Conservation (phyloP, 2,113 vertebrate genomes). For the Panthera leo region DNA sequence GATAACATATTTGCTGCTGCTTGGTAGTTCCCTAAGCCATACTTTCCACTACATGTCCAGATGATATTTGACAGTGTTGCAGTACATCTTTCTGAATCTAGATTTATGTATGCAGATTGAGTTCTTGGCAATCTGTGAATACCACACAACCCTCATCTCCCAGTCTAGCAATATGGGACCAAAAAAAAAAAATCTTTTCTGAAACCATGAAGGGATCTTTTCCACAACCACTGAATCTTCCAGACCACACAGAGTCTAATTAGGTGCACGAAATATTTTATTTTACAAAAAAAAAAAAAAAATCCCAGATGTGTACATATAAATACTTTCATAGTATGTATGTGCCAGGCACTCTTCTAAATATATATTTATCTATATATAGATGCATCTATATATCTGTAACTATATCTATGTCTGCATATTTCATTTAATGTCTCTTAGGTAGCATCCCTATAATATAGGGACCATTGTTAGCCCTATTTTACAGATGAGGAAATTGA, state of each 20-base stretch:
- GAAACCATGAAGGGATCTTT: not conserved
- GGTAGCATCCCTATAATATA: not conserved
- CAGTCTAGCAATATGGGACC: not conserved
- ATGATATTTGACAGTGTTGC: conserved; percentile 43
- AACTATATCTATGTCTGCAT: not conserved
- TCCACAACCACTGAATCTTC: not conserved
- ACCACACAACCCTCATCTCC: not conserved
- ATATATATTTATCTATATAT: not conserved
- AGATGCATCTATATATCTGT: not conserved
- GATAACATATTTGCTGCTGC: conserved; percentile 57
- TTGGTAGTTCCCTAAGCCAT: conserved; percentile 34
- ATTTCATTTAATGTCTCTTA: not conserved
- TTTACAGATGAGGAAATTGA: not conserved
- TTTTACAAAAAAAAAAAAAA: not conserved
- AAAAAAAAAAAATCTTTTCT: not conserved
- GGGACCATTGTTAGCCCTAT: not conserved
- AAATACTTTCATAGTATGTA: not conserved
- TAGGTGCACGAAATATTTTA: not conserved
- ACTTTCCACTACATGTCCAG: conserved; percentile 23
- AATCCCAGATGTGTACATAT: not conserved
- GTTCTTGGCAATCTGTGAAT: not conserved
- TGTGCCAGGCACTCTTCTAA: not conserved
- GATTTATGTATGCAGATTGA: conserved; percentile 53
- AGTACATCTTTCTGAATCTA: conserved; percentile 3
- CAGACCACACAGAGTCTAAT: not conserved